Base-by-base conservation (phyloP, 2,113 vertebrate genomes). In the Macrotus californicus region DNA sequence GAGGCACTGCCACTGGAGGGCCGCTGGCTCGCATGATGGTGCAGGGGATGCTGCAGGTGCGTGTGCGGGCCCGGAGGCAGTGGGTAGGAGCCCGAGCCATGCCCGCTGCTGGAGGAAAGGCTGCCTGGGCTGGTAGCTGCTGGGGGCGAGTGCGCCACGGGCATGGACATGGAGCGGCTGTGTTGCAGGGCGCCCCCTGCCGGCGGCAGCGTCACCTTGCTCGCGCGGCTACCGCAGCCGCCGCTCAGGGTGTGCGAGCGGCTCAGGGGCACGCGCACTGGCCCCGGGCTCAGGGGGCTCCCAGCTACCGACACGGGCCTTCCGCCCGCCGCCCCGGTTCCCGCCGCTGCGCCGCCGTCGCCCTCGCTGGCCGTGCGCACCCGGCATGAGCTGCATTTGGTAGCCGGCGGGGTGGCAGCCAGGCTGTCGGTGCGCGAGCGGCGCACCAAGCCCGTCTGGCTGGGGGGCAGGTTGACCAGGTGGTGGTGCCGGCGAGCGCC, bases 101-200 rank as follows among this genome's bases (percentile, higher is more conserved):
- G 98, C 59, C 99, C 99, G 39, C 98, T 98, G 94, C 98, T 99
- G 72, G 99, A 99, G 34, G 99, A 99, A 77, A 99, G 96, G 92
- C 98, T 99, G 61, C 98, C 95, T 0, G 98, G 98, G 97, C 99
- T 99, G 26, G 99, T 97, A 94, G 98, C 98, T 3, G 98, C 97
- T 0, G 99, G 98, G 0, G 99, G 99, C 11, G 99, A 99, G 64
- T 97, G 99, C 54, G 99, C 99, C 83, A 99, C 98, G 0, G 99
- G 98, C 99, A 99, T 99, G 31, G 99, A 99, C 99, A 99, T 99
- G 93, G 99, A 99, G 94, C 99, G 99, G 97, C 99, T 99, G 96
- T 99, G 99, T 64, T 99, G 99, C 80, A 99, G 98, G 82, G 98
- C 97, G 59, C 98, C 98, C 77, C 97, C 98, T 92, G 97, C 95